A percentile compares a stretch with the other conserved stretches of the same genome.
These are phyloP conservation scores for Drosophila bocki DNA, from an alignment of 1,140 invertebrate genomes.

Conservation along the genomic window DNA sequence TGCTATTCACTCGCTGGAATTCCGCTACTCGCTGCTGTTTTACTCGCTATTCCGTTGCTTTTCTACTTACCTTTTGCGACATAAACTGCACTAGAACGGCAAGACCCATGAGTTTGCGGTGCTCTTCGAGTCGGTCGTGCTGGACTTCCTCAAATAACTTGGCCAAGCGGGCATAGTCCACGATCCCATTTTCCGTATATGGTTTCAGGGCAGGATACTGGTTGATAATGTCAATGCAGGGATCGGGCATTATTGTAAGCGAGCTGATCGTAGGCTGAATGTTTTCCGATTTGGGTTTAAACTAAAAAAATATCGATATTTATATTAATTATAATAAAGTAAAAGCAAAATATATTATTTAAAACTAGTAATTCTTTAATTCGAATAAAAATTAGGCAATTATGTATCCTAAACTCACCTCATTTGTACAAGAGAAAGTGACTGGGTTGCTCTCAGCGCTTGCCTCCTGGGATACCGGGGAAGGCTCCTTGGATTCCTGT, in stretches of 20 bases:
- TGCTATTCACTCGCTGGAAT: background rate
- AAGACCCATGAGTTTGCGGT: slow-evolving; percentile 56
- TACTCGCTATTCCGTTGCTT: slow-evolving; percentile 3
- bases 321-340: background rate
- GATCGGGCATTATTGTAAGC: slow-evolving; percentile 21
- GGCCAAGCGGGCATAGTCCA: slow-evolving; percentile 45
- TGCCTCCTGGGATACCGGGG: background rate
- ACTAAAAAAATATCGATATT: background rate
- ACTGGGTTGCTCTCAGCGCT: background rate
- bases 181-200: slow-evolving; percentile 40
- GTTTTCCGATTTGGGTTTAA: background rate
- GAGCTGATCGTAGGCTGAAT: slow-evolving; percentile 14
- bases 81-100: slow-evolving; percentile 66
- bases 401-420: too few species aligned
- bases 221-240: slow-evolving; percentile 25
- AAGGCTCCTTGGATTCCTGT: slow-evolving; percentile 1
- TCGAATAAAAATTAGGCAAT: too few species aligned
- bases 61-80: slow-evolving; percentile 61
- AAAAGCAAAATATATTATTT: too few species aligned
- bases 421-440: slow-evolving; percentile 32
- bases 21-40: background rate
- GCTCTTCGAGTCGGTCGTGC: slow-evolving; percentile 31
- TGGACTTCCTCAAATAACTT: slow-evolving; percentile 49
- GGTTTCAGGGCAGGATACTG: slow-evolving; percentile 55
- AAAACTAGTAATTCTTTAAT: too few species aligned